Conservation (phyloP, 2,113 vertebrate species). For the Hoplias malabaricus region DNA sequence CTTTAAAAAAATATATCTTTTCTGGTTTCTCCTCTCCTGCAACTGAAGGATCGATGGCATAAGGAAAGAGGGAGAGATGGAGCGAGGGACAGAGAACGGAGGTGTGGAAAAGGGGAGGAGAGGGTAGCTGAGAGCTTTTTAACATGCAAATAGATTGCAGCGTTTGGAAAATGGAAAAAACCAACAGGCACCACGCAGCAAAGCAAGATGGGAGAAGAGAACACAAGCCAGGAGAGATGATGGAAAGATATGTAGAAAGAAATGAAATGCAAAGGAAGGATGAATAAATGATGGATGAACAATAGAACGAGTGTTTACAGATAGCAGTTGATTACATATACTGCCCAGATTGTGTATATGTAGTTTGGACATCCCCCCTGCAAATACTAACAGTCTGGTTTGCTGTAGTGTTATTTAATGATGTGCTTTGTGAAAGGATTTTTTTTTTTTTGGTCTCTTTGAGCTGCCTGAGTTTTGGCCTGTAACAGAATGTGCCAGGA, state of each 20-base stretch:
- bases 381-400: not conserved
- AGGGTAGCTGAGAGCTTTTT: slow-evolving; percentile 25
- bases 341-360: not conserved
- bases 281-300: not conserved
- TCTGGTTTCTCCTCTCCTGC: not conserved
- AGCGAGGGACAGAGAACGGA: slow-evolving; percentile 37
- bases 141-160: slow-evolving; percentile 54
- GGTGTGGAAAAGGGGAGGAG: slow-evolving; percentile 27
- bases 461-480: not conserved
- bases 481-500: not conserved
- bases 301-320: not conserved
- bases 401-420: not conserved
- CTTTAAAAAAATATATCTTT: not conserved
- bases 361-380: not conserved
- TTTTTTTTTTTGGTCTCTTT: not conserved
- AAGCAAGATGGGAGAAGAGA: slow-evolving; percentile 5
- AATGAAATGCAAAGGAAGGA: not conserved
- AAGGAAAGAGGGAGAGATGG: slow-evolving; percentile 22
- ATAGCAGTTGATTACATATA: not conserved
- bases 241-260: not conserved
- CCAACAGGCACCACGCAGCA: not conserved
- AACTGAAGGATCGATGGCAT: not conserved
- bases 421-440: not conserved
- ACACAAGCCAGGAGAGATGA: not conserved
- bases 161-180: slow-evolving; percentile 2